Evolutionary conservation across 2,888 invertebrate genomes (phyloP).

Genomic region (Xestia sexstrigata): DNA sequence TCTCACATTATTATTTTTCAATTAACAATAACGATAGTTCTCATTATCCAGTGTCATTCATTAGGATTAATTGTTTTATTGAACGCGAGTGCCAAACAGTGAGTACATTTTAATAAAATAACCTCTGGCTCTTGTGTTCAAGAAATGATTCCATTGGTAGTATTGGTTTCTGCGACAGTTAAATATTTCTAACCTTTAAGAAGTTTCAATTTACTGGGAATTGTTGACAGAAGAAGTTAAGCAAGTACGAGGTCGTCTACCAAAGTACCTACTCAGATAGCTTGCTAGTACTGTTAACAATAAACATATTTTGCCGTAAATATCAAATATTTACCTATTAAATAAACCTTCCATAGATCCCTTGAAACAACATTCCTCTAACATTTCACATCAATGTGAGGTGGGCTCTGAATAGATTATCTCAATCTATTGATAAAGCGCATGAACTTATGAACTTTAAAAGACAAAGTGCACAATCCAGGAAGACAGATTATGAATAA

Average conservation of each 20-base stretch:
- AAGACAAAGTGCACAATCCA: conserved; percentile 20
- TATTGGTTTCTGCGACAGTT: background rate
- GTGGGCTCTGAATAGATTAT: conserved; percentile 19
- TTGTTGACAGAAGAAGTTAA: background rate
- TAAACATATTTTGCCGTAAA: background rate
- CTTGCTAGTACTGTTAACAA: background rate
- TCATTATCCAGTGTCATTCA: conserved; percentile 26
- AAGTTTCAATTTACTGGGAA: background rate
- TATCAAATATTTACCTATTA: background rate
- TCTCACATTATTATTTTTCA: conserved; percentile 30
- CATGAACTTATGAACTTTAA: conserved; percentile 63
- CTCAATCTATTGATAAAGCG: conserved; percentile 32
- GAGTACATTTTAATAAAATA: background rate
- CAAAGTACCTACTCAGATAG: background rate
- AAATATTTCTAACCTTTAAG: background rate
- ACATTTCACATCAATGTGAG: conserved; percentile 42
- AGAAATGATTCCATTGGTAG: background rate
- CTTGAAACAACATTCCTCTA: conserved; percentile 11
- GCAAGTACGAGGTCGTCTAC: background rate
- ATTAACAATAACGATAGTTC: conserved; percentile 38
- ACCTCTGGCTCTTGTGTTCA: background rate
- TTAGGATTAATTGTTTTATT: conserved; percentile 26
- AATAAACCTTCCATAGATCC: conserved; percentile 6
- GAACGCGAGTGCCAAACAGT: conserved; percentile 5
- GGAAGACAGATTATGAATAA: conserved; percentile 25